A percentile compares a stretch with the other conserved stretches of the same genome.
Evolutionary conservation across 2,888 invertebrate genomes (phyloP).

Genomic region (Drosophila eohydei): DNA sequence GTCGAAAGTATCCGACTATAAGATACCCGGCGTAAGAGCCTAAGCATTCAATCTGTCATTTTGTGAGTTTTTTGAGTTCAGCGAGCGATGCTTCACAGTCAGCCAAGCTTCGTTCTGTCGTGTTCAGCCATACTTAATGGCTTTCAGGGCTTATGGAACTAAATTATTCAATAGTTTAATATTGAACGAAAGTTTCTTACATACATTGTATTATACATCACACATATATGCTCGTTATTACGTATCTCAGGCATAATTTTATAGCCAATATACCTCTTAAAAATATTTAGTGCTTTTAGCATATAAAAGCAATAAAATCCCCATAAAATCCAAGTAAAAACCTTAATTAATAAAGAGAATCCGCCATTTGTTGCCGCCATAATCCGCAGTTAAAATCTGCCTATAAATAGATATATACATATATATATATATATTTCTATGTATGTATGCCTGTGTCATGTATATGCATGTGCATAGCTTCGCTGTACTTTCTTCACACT

Average conservation of each 20-base stretch:
- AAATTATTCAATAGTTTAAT: not conserved
- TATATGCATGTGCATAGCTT: slow-evolving; percentile 4
- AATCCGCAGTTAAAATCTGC: slow-evolving; percentile 16
- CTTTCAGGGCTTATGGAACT: not conserved
- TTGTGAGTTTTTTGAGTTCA: too few relatives aligned
- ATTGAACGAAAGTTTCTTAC: not conserved
- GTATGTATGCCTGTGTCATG: not conserved
- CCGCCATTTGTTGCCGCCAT: slow-evolving; percentile 21
- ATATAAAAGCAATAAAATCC: not conserved
- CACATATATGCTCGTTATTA: not conserved
- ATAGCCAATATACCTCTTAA: not conserved
- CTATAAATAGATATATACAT: not conserved
- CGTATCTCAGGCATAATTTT: not conserved
- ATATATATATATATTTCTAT: slow-evolving; percentile 2
- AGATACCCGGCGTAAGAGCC: not conserved
- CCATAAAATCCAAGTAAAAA: slow-evolving; percentile 25
- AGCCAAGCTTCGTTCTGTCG: not conserved
- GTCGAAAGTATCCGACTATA: not conserved
- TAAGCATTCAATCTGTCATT: too few relatives aligned
- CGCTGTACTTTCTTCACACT: slow-evolving; percentile 40
- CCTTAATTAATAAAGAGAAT: slow-evolving; percentile 44
- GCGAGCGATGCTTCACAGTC: not conserved
- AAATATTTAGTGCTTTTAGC: not conserved
- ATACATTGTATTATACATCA: not conserved
- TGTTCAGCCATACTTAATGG: not conserved